A percentile compares a stretch with the other conserved stretches of the same genome.
These are phyloP conservation scores for Anabacerthia variegaticeps DNA, from an alignment of 2,797 vertebrate genomes.

Conservation along the genomic window DNA sequence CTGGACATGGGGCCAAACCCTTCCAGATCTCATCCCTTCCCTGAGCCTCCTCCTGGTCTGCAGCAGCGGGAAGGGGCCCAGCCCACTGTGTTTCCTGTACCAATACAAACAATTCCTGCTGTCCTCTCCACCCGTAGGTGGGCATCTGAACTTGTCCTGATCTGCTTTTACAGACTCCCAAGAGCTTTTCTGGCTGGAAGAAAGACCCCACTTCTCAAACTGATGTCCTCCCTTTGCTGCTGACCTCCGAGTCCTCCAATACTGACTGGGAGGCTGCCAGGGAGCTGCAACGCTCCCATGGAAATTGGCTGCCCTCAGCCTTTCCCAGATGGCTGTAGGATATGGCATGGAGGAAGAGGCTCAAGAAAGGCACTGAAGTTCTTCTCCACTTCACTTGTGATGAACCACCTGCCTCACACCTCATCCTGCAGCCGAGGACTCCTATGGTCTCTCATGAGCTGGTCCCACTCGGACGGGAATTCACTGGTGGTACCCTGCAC, in stretches of 20 bases:
- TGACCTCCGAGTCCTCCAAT: background rate
- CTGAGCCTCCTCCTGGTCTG: background rate
- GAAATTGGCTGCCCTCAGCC: background rate
- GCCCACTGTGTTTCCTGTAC: background rate
- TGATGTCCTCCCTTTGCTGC: background rate
- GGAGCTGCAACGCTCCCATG: background rate
- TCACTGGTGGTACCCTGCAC: background rate
- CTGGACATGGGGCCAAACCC: background rate
- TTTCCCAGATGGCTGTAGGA: background rate
- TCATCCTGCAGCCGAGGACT: background rate
- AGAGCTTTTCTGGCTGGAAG: background rate
- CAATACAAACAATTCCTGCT: background rate
- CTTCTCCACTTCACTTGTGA: background rate
- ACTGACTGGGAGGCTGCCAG: background rate
- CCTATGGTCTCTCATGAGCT: background rate
- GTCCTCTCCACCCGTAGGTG: accelerated
- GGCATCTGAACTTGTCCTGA: background rate
- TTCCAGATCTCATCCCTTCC: background rate
- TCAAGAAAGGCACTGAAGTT: background rate
- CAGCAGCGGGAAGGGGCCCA: background rate
- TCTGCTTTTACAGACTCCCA: background rate
- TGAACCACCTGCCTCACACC: background rate
- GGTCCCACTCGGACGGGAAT: background rate
- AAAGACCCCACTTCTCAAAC: background rate
- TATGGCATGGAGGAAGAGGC: background rate